These are phyloP conservation scores for Drosophila monieri DNA, from an alignment of 2,888 invertebrate genomes.

Conservation along the genomic window DNA sequence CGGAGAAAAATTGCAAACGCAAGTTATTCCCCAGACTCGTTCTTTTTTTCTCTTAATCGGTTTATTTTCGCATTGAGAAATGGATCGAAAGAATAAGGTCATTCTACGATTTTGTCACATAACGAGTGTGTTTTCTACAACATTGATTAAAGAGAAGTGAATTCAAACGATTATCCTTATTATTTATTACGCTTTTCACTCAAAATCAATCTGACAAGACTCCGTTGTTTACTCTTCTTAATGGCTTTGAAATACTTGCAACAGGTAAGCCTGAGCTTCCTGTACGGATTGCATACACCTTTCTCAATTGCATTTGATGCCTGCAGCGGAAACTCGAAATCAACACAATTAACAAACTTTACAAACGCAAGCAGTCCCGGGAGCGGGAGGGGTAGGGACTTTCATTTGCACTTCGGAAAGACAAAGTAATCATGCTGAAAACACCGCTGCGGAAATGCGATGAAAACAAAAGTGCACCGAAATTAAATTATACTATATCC, in stretches of 20 bases:
- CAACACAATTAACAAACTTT: conserved; percentile 42
- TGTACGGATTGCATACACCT: conserved; percentile 21
- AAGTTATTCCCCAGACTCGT: conserved; percentile 25
- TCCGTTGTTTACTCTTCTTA: conserved; percentile 27
- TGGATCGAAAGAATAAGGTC: conserved; percentile 14
- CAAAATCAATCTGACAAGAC: conserved; percentile 1
- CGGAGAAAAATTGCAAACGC: conserved; percentile 45
- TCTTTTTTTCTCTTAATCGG: conserved; percentile 30
- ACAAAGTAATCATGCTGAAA: conserved; percentile 66
- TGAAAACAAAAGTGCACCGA: conserved; percentile 38
- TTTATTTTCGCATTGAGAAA: conserved; percentile 36
- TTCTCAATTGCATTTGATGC: conserved; percentile 26
- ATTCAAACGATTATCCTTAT: neutral
- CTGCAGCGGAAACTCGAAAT: conserved; percentile 33
- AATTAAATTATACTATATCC: neutral
- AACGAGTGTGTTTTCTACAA: neutral
- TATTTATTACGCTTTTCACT: neutral
- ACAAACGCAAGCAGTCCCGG: conserved; percentile 4
- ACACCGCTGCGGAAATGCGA: conserved; percentile 63
- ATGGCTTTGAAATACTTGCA: conserved; percentile 31
- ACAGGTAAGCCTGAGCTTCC: conserved; percentile 31
- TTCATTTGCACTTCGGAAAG: conserved; percentile 45
- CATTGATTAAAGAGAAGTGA: neutral
- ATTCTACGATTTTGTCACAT: neutral
- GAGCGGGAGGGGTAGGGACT: conserved; percentile 12